Conservation (phyloP, 2,797 vertebrate genomes). For the Erethizon dorsatum region DNA sequence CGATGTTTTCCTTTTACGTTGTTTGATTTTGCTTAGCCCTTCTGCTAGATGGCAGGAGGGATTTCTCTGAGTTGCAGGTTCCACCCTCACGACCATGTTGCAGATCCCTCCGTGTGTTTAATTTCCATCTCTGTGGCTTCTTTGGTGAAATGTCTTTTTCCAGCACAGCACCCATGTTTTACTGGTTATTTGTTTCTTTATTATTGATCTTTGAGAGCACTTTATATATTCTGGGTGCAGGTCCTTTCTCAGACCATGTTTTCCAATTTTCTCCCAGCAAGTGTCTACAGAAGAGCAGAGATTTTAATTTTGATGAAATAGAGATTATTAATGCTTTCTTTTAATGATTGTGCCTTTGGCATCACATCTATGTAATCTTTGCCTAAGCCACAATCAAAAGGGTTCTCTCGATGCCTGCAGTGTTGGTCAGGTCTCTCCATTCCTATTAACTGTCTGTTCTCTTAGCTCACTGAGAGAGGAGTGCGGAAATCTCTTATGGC, state of each 20-base stretch:
- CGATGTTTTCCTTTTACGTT: neutral
- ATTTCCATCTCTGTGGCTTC: neutral
- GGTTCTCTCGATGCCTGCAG: accelerated
- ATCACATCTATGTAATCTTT: neutral
- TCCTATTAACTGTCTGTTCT: neutral
- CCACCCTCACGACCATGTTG: too few species aligned
- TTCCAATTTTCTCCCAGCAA: neutral
- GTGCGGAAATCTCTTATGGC: neutral
- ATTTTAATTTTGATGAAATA: neutral
- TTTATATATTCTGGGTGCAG: neutral
- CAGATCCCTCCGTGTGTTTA: neutral
- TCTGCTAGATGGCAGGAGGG: neutral
- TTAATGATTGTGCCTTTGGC: neutral
- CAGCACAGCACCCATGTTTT: neutral
- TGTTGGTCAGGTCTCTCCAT: neutral
- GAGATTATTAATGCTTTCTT: neutral
- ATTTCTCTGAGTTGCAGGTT: neutral
- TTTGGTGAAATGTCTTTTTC: neutral
- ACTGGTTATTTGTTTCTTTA: neutral
- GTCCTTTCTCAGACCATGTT: neutral
- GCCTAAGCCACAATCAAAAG: too few species aligned
- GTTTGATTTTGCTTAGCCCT: neutral
- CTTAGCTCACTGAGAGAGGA: neutral
- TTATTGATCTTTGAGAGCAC: neutral
- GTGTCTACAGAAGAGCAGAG: neutral